Base-by-base conservation (phyloP, 2,888 invertebrate species). In the Hypercompe scribonia region DNA sequence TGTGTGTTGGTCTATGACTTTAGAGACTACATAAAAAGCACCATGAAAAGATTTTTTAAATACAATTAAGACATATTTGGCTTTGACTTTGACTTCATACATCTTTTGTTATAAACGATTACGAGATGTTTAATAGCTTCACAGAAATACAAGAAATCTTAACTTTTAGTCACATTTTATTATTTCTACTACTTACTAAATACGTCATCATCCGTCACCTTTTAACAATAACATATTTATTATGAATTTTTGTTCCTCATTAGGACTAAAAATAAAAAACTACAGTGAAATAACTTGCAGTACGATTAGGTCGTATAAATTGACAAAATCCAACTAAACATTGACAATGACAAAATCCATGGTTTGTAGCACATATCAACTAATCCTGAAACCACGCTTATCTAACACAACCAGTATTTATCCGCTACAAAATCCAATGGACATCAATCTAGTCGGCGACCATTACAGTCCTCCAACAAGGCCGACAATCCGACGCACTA, bases 371-470 rank as follows among this genome's bases (percentile, higher is more conserved):
- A 68, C 75, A 68, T 73, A 78, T 73, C 71, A 74, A 75, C 74
- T 83, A 82, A 82, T 84, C 78, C 76, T 67, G 18, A 18, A 18
- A 15, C 61, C 31, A 31, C n/a, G 78, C 72, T 84, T 79, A 81
- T 78, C 81, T 77, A 79, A 83, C 84, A 77, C 73, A 67, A 75
- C 82, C 82, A 84, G 81, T 82, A 83, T 83, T 84, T 82, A 84
- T 82, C 79, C 81, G 33, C 71, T 69, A 83, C 81, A 72, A 71
- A 63, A 74, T 78, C 73, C 77, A 71, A 69, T 69, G 73, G 69
- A 71, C 81, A 84, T 84, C 84, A 80, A 80, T 84, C 81, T 71
- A 68, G 69, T 71, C 68, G 81, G 68, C 70, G 74, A 78, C 84
- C 80, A 79, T 80, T 74, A 78, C 77, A 73, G 67, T 72, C 66